Percentiles rank a stretch among this genome's conserved stretches.
Conservation (phyloP, 2,113 vertebrate species). For the Phalacrocorax carbo region DNA sequence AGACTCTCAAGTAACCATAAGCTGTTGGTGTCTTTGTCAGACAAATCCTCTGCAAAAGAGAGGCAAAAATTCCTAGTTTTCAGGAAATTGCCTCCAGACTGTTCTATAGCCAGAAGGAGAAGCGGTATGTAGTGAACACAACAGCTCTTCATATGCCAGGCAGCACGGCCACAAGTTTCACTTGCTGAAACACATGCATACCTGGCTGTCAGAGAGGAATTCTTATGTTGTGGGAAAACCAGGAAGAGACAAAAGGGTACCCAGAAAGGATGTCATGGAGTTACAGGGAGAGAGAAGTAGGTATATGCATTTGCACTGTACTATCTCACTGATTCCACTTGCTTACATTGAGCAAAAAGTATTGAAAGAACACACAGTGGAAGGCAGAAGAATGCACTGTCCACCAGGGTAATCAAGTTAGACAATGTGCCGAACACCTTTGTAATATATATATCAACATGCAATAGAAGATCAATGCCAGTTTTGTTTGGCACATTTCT, state of each 20-base stretch:
- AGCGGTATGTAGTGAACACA: neutral
- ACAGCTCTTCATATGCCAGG: neutral
- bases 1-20: neutral
- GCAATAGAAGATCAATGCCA: neutral
- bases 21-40: neutral
- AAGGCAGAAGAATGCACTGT: neutral
- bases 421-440: neutral
- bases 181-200: neutral
- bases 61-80: neutral
- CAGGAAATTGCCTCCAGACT: neutral
- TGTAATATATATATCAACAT: neutral
- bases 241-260: neutral
- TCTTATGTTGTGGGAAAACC: neutral
- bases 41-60: neutral
- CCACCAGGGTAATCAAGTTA: neutral
- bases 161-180: neutral
- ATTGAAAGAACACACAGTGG: neutral
- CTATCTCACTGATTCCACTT: neutral
- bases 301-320: neutral
- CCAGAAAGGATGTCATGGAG: neutral
- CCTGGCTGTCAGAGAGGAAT: neutral
- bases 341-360: neutral
- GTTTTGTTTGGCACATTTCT: neutral
- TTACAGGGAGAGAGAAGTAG: neutral
- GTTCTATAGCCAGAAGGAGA: neutral